Conservation (phyloP, 1,140 invertebrate species). For the Aphis gossypii region DNA sequence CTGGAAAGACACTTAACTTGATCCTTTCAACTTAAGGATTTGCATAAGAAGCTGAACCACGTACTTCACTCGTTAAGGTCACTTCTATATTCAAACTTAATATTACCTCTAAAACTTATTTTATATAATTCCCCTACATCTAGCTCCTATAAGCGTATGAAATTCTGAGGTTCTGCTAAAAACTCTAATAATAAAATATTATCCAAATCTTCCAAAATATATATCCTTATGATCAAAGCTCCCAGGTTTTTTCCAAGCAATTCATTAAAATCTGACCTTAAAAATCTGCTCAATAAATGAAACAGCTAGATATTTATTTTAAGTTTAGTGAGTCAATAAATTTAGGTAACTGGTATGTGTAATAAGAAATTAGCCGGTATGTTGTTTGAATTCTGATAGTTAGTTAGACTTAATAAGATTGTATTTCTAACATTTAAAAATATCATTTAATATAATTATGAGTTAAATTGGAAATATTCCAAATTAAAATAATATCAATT, state of each 20-base stretch:
- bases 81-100: neutral
- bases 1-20: neutral
- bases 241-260: neutral
- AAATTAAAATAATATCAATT: too few relatives aligned
- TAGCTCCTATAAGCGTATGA: neutral
- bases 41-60: neutral
- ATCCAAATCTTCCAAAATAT: neutral
- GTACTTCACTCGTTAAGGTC: neutral
- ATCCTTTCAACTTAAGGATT: neutral
- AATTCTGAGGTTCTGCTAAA: neutral
- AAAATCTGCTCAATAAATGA: neutral
- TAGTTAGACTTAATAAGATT: too few relatives aligned
- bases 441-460: too few relatives aligned
- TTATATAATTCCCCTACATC: neutral
- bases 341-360: too few relatives aligned
- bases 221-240: neutral
- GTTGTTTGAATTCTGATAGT: too few relatives aligned
- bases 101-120: neutral
- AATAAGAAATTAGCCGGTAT: too few relatives aligned
- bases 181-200: neutral
- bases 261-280: neutral
- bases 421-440: too few relatives aligned
- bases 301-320: neutral
- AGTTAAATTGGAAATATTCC: too few relatives aligned
- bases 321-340: too few relatives aligned